Evolutionary conservation across 2,888 invertebrate species (phyloP).

Genomic region (Globia sparganii): DNA sequence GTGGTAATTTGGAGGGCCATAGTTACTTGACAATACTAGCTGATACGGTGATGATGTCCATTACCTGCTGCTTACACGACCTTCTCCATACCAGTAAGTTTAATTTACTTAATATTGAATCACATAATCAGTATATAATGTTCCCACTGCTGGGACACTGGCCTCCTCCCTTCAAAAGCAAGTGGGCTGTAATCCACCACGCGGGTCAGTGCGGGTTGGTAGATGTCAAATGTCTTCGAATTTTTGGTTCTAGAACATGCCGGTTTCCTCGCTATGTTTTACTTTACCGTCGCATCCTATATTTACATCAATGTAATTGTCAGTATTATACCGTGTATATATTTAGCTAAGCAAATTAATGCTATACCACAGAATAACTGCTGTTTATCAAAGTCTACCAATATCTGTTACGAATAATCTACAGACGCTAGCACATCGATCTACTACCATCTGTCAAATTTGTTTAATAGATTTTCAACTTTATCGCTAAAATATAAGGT

Average conservation of each 20-base stretch:
- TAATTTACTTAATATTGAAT: background rate
- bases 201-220: background rate
- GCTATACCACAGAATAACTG: too few relatives aligned
- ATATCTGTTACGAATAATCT: too few relatives aligned
- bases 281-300: background rate
- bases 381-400: background rate
- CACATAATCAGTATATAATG: background rate
- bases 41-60: background rate
- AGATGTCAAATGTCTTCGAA: background rate
- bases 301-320: background rate
- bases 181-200: too few relatives aligned
- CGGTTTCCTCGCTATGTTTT: background rate
- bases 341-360: background rate
- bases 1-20: background rate
- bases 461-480: too few relatives aligned
- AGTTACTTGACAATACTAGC: background rate
- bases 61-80: too few relatives aligned
- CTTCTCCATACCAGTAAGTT: background rate
- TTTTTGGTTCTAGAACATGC: background rate
- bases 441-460: too few relatives aligned
- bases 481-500: too few relatives aligned
- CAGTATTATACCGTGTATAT: background rate
- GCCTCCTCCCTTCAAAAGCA: too few relatives aligned
- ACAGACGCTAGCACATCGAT: too few relatives aligned
- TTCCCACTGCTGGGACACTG: background rate